Conservation (phyloP, 1,140 invertebrate species). For the Caenorhabditis inopinata region DNA sequence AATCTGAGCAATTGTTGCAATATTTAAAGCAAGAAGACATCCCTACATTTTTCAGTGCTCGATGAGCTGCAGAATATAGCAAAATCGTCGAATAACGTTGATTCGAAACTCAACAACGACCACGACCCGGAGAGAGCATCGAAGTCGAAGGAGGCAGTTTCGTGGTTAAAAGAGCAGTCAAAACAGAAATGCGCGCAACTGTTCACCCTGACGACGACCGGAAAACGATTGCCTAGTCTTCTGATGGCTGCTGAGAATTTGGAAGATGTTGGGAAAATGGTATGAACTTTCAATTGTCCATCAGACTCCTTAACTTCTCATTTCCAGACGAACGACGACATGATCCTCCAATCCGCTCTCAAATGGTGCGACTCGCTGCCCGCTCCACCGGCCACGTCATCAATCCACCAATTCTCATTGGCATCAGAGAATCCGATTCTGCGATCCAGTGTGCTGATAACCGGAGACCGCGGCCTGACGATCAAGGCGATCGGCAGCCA, state of each 20-base stretch:
- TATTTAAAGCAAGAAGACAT: no score
- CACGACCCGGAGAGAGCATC: background rate
- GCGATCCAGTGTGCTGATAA: background rate
- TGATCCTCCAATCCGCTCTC: background rate
- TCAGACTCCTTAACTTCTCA: no score
- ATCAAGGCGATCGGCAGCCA: background rate
- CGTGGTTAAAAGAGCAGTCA: conserved; percentile 26
- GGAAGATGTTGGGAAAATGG: background rate
- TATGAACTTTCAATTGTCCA: no score
- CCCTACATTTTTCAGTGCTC: conserved; percentile 24
- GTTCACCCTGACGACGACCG: conserved; percentile 20
- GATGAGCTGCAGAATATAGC: conserved; percentile 30
- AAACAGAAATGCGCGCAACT: conserved; percentile 19
- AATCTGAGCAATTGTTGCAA: no score
- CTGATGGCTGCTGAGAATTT: background rate
- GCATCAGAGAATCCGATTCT: background rate
- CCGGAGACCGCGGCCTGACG: background rate
- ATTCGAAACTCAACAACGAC: background rate
- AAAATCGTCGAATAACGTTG: background rate
- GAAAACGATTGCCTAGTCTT: background rate
- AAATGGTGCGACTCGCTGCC: background rate
- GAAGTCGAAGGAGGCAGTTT: background rate
- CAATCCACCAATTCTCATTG: background rate
- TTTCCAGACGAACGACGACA: conserved; percentile 9
- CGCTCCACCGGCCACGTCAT: background rate